Evolutionary conservation across 2,797 vertebrate genomes (phyloP).

Genomic region (Hylomyscus alleni): DNA sequence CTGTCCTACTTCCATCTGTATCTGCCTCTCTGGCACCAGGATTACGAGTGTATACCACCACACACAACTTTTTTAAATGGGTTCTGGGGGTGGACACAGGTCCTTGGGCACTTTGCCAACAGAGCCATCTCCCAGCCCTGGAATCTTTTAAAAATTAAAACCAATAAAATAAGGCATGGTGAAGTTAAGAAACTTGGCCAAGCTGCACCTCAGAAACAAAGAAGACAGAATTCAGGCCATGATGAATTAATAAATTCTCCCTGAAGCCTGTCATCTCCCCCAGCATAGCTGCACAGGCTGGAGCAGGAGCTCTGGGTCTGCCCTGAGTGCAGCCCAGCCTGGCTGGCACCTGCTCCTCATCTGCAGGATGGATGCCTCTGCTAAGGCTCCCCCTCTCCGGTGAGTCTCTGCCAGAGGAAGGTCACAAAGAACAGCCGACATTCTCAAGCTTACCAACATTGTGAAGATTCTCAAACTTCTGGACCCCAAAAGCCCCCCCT

Average conservation of each 20-base stretch:
- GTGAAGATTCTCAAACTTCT: constrained; percentile 45
- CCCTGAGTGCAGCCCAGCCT: not conserved
- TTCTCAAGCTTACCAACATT: not conserved
- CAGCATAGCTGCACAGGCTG: not conserved
- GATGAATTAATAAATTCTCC: not conserved
- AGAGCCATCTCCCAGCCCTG: not conserved
- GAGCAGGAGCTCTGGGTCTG: not conserved
- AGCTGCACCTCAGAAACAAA: constrained; percentile 12
- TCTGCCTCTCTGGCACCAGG: not conserved
- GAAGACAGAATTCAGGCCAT: not conserved
- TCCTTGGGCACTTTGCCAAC: not conserved
- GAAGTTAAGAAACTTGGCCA: constrained; percentile 16
- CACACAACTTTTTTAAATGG: not conserved
- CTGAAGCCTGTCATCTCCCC: not conserved
- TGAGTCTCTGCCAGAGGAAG: not conserved
- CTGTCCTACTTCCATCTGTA: too few species aligned
- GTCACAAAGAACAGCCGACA: not conserved
- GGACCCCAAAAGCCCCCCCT: constrained; percentile 29
- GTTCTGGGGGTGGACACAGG: not conserved
- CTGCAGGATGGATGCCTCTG: not conserved
- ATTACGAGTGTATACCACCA: not conserved
- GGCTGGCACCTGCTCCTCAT: not conserved
- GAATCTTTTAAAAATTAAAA: not conserved
- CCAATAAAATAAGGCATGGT: constrained; percentile 4
- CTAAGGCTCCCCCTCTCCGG: not conserved